phyloP scores from a whole-genome alignment of 2,888 invertebrate genomes.

The Epistrophe eligans region DNA sequence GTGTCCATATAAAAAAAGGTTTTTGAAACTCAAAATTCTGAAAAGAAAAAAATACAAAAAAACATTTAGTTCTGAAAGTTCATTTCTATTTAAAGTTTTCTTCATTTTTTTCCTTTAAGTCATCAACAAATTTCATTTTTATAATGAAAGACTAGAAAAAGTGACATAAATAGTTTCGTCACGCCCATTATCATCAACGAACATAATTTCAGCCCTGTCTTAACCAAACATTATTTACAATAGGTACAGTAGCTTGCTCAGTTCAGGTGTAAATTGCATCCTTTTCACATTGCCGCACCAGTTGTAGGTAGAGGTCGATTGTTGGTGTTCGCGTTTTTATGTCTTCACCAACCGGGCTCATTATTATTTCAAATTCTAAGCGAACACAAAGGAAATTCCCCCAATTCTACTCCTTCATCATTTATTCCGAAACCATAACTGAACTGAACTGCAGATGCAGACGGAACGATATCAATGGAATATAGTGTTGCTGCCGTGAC shows the following conservation, averaged over 20 bases:
- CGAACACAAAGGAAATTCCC: conserved; percentile 63
- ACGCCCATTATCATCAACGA: background rate
- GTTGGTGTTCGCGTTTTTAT: conserved; percentile 71
- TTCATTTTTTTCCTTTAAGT: too few relatives aligned
- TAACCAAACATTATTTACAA: conserved; percentile 19
- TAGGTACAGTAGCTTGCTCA: conserved; percentile 48
- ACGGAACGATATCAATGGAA: conserved; percentile 41
- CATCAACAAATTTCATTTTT: too few relatives aligned
- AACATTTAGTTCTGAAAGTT: background rate
- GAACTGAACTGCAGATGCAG: too few relatives aligned
- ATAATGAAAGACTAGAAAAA: too few relatives aligned
- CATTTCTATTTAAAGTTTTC: too few relatives aligned
- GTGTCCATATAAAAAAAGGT: too few relatives aligned
- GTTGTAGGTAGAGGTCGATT: conserved; percentile 30
- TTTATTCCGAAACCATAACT: conserved; percentile 7
- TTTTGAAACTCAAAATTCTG: too few relatives aligned
- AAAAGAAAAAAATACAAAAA: too few relatives aligned
- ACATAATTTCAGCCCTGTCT: conserved; percentile 4
- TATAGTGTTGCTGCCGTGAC: conserved; percentile 46
- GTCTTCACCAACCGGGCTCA: conserved; percentile 67
- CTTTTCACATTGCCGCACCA: conserved; percentile 53
- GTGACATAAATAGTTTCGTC: too few relatives aligned
- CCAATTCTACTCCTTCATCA: conserved; percentile 2
- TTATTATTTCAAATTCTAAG: conserved; percentile 74
- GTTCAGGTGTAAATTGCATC: conserved; percentile 75